Conservation (phyloP, 1,140 invertebrate species). For the Brachionus manjavacas region DNA sequence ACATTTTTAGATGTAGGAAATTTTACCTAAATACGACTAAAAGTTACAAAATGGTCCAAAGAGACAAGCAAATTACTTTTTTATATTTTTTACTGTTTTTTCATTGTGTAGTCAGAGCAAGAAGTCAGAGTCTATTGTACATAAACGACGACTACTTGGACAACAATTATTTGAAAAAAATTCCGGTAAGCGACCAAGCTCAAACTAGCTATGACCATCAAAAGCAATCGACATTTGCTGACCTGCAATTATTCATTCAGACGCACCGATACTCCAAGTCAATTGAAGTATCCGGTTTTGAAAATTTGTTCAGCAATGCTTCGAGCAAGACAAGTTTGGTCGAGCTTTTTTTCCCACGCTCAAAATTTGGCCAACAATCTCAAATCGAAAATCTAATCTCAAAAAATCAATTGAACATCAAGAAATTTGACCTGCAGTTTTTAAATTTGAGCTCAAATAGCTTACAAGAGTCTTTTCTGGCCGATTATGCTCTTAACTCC, state of each 20-base stretch:
- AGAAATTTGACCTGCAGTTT: not conserved
- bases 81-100: not conserved
- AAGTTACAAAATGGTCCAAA: not conserved
- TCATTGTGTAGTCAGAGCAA: not conserved
- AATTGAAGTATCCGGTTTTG: not conserved
- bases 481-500: not conserved
- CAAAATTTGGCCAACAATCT: not conserved
- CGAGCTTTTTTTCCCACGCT: conserved; percentile 24
- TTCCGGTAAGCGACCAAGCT: not conserved
- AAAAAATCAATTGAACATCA: not conserved
- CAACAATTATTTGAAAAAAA: not conserved
- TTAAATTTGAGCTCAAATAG: conserved; percentile 19
- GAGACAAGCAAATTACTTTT: not conserved
- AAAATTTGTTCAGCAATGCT: not conserved
- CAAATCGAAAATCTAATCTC: not conserved
- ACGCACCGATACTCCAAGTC: not conserved
- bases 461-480: not conserved
- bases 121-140: not conserved
- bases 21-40: not conserved
- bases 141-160: not conserved
- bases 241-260: not conserved
- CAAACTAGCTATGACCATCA: not conserved
- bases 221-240: not conserved
- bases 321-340: not conserved
- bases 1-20: conserved; percentile 27